Evolutionary conservation across 2,888 invertebrate species (phyloP).

Genomic region (Diogma glabrata): DNA sequence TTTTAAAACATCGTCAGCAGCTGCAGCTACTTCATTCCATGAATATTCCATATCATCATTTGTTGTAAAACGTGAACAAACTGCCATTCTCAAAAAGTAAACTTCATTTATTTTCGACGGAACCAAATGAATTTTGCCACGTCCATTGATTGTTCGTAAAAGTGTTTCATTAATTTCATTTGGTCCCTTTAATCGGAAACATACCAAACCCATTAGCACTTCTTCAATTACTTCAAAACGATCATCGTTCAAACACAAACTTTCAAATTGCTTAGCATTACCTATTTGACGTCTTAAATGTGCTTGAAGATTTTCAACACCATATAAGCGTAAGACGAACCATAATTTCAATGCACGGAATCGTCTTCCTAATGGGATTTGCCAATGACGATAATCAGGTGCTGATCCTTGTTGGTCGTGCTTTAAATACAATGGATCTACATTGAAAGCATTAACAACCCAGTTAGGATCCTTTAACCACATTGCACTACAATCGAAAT

Average conservation of each 20-base stretch:
- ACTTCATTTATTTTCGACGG: slow-evolving; percentile 75
- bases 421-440: slow-evolving; percentile 92
- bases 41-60: slow-evolving; percentile 71
- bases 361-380: slow-evolving; percentile 86
- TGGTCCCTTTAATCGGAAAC: slow-evolving; percentile 81
- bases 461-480: slow-evolving; percentile 86
- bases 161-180: slow-evolving; percentile 75
- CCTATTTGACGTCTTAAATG: slow-evolving; percentile 76
- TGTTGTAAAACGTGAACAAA: slow-evolving; percentile 77
- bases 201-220: slow-evolving; percentile 89
- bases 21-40: slow-evolving; percentile 73
- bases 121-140: slow-evolving; percentile 84
- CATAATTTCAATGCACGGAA: slow-evolving; percentile 89
- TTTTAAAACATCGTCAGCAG: slow-evolving; percentile 51
- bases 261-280: slow-evolving; percentile 79
- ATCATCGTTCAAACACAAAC: slow-evolving; percentile 58
- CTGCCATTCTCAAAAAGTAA: slow-evolving; percentile 79
- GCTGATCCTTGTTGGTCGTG: slow-evolving; percentile 84
- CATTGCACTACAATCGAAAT: slow-evolving; percentile 97
- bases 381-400: slow-evolving; percentile 95
- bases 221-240: slow-evolving; percentile 84
- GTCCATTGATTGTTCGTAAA: slow-evolving; percentile 73
- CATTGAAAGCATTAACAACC: slow-evolving; percentile 91
- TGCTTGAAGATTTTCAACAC: slow-evolving; percentile 75
- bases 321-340: slow-evolving; percentile 88